A percentile compares a stretch with the other conserved stretches of the same genome.
phyloP scores from a whole-genome alignment of 2,888 invertebrate species.

The Agrochola circellaris region DNA sequence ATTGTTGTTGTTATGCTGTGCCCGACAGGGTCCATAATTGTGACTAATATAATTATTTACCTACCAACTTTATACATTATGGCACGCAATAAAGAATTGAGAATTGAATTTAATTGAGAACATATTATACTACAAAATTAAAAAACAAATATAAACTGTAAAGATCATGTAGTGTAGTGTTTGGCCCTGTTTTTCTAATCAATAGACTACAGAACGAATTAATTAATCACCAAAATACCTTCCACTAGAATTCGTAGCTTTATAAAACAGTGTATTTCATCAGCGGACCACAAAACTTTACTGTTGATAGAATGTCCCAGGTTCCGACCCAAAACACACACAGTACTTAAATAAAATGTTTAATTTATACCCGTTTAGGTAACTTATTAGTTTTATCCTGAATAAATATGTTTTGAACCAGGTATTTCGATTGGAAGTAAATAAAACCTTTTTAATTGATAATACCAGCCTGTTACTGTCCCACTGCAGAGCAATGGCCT shows the following conservation, averaged over 20 bases:
- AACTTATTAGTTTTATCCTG: slow-evolving; percentile 48
- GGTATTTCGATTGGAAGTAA: not conserved
- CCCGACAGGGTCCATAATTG: too few relatives aligned
- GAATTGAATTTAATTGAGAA: too few relatives aligned
- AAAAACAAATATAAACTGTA: too few relatives aligned
- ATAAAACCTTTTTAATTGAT: slow-evolving; percentile 1
- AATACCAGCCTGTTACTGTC: too few relatives aligned
- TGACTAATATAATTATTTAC: too few relatives aligned
- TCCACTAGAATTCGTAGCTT: slow-evolving; percentile 39
- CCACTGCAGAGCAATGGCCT: too few relatives aligned
- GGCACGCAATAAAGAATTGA: too few relatives aligned
- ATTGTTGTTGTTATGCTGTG: too few relatives aligned
- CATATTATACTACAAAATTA: too few relatives aligned
- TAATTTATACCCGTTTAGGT: slow-evolving; percentile 48
- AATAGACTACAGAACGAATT: not conserved
- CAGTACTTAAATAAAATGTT: slow-evolving; percentile 50
- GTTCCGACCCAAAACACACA: slow-evolving; percentile 41
- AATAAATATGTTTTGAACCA: slow-evolving; percentile 41
- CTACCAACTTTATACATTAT: too few relatives aligned
- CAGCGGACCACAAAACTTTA: slow-evolving; percentile 53
- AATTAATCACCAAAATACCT: slow-evolving; percentile 19
- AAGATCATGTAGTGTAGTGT: too few relatives aligned
- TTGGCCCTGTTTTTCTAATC: too few relatives aligned
- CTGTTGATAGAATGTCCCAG: slow-evolving; percentile 47
- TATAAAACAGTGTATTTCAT: slow-evolving; percentile 48